These are phyloP conservation scores for Lathamus discolor DNA, from an alignment of 2,113 vertebrate genomes.

Conservation along the genomic window DNA sequence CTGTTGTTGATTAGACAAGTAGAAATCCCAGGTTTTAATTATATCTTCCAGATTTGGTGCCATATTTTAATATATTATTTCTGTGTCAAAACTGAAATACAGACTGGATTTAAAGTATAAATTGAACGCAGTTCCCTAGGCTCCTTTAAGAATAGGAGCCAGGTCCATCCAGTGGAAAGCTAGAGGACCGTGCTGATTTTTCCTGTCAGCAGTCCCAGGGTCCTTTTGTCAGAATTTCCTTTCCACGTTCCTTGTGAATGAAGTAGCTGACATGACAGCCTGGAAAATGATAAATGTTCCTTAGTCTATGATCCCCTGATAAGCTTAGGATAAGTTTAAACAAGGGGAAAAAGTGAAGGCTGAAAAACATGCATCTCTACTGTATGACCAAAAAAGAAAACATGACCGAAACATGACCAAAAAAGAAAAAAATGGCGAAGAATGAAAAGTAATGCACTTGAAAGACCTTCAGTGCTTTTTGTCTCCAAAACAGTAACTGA, in stretches of 20 bases:
- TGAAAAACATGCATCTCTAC: background rate
- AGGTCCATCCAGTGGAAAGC: background rate
- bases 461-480: background rate
- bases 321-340: background rate
- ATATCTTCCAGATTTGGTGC: background rate
- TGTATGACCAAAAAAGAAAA: background rate
- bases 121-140: background rate
- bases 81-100: background rate
- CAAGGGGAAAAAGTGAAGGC: background rate
- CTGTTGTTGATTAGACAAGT: background rate
- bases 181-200: background rate
- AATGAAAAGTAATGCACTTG: background rate
- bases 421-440: background rate
- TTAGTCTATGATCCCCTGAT: background rate
- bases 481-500: constrained; percentile 9
- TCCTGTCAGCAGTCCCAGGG: background rate
- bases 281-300: background rate
- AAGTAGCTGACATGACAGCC: background rate
- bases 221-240: background rate
- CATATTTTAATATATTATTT: background rate
- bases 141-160: background rate
- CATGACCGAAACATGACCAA: background rate
- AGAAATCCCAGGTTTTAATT: background rate
- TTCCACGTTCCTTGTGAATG: background rate
- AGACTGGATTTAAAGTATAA: background rate